Base-by-base conservation (phyloP, 2,888 invertebrate species). In the Xanthia icteritia region DNA sequence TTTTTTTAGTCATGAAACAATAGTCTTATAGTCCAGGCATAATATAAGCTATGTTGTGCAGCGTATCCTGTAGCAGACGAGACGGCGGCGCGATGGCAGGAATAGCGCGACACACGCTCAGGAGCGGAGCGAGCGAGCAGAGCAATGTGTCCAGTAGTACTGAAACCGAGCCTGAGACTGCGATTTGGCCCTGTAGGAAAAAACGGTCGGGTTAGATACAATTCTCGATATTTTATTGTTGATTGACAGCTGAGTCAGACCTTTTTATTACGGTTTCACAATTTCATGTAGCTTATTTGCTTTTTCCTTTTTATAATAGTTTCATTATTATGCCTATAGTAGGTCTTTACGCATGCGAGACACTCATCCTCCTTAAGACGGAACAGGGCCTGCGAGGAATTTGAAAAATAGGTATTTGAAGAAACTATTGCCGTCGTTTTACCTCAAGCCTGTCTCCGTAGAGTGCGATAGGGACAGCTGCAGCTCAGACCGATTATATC, bases 1-100 rank as follows among this genome's bases (percentile, higher is more conserved):
- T 39, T 39, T 39, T 31, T 51, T 56, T 68, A 36, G 36, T 54
- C 31, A 9, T 15, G 39, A 5, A 39, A 39, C 39, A 39, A 36
- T 36, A 39, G 39, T 39, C 11, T 11, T 82, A 95, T 66, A 95
- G 83, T 0, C 95, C 95, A 1, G 96, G 95, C 99, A 99, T 99
- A 88, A 99, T 98, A 92, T 99, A 99, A 0, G 99, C 99, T 84
- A 99, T 99, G 94, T 99, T 99, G 94, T 99, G 99, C 74, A 99
- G 97, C 56, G 98, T 99, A 89, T 98, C 96, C 27, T 95, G 95
- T 74, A 97, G 89, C 92, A 90, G 96, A 89, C 83, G 97, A 93
- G 95, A 83, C 90, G 97, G 91, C 97, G 97, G 92, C 88, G 98
- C 97, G 56, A 98, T 95, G 89, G 98, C 98, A 0, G 99, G 98